Evolutionary conservation across 2,888 invertebrate species (phyloP), one percentile per base, ranked within the genome.

Genomic region (Ephialtes manifestator): DNA sequence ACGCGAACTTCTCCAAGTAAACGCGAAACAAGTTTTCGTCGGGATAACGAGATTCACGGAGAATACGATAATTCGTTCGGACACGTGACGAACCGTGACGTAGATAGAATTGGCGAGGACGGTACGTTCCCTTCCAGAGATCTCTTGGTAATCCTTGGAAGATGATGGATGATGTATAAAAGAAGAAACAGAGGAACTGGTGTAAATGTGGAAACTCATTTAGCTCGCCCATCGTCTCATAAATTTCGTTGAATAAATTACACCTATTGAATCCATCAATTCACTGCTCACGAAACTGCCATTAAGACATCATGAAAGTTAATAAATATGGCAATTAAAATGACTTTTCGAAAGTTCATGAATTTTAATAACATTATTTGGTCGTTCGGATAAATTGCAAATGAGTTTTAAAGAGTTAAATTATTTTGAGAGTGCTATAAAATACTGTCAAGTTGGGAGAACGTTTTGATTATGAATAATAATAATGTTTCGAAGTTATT

Each of bases 101-200:
- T 84, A 80, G 77, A 43, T 74, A 74, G 76, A 78, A 84, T 84
- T 81, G 86, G 84, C 81, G 63, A 81, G 81, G 78, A 74, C 51
- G 60, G 53, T 76, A 72, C 72, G 72, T 77, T 84, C 31, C 65
- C 71, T 46, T 76, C 83, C 65, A 55, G 43, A 70, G 13, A 65
- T 75, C 35, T 75, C 35, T 20, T 3, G 51, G 20, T 35, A 24
- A 65, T 24, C 51, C 60, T 51, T 1, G 63, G 15, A 75, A 51
- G 10, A 51, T 20, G 35, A 75, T 48, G 51, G 20, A 39, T 74
- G 60, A 74, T 48, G 46, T 11, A 31, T 43, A 24, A 11, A n/a
- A 20, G n/a, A 43, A 43, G 28, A 72, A 72, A 58, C 18, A 39
- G 60, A 60, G 24, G 7, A 60, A 60, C 31, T n/a, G 28, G 60